phyloP scores from a whole-genome alignment of 2,113 vertebrate species.

The Hassar affinis region DNA sequence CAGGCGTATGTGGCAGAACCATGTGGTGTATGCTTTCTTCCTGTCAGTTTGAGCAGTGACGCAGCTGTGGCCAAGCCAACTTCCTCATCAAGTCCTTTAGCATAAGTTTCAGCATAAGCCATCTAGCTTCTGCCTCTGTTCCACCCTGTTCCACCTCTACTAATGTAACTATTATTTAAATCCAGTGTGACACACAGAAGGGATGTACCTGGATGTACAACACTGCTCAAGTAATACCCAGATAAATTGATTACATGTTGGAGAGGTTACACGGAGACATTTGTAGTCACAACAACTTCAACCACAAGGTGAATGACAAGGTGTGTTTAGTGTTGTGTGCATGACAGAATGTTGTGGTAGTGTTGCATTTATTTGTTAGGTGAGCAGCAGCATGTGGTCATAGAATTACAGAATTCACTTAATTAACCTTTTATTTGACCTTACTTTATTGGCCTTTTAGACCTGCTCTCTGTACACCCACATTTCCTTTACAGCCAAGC shows the following conservation, averaged over 20 bases:
- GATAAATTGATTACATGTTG: slow-evolving; percentile 60
- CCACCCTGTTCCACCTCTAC: neutral
- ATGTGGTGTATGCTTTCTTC: slow-evolving; percentile 64
- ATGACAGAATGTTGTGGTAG: neutral
- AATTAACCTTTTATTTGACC: neutral
- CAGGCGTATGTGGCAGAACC: neutral
- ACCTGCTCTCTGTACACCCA: neutral
- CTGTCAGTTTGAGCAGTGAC: slow-evolving; percentile 63
- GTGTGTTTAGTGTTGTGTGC: slow-evolving; percentile 41
- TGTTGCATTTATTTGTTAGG: neutral
- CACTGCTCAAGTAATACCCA: slow-evolving; percentile 52
- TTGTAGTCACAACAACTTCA: slow-evolving; percentile 64
- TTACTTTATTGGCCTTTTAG: neutral
- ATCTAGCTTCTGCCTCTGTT: neutral
- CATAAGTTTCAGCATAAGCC: slow-evolving; percentile 32
- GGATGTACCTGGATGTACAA: neutral
- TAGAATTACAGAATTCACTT: neutral
- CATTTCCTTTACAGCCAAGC: neutral
- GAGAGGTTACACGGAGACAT: slow-evolving; percentile 53
- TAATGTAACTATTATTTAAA: slow-evolving; percentile 22
- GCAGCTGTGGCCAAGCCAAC: slow-evolving; percentile 53
- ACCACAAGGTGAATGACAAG: slow-evolving; percentile 51
- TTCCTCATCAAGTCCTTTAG: slow-evolving; percentile 58
- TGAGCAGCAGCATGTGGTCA: no score
- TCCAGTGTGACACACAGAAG: neutral